Base-by-base conservation (phyloP, 92 coral and sea anemone species). In the Actinostola sp. region DNA sequence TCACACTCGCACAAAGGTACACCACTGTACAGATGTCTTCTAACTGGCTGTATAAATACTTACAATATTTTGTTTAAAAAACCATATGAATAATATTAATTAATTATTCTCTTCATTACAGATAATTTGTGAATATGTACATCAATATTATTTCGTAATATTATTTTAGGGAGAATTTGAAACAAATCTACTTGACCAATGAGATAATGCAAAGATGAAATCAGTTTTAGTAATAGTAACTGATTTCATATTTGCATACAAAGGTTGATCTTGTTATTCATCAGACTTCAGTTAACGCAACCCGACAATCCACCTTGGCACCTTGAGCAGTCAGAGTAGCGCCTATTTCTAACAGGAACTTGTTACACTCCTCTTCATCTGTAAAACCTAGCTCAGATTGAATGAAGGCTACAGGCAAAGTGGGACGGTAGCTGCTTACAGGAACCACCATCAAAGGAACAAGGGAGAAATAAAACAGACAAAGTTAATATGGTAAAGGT, bases 341-440 rank as follows among this genome's bases (percentile, higher is more conserved):
- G 16, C 89, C 89, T 66, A 88, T 86, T 58, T 87, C 99, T 77
- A 83, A 68, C 39, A 95, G 86, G 86, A 95, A 95, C 89, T 88
- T 92, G 72, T 76, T 91, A 78, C 99, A 95, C 81, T 92, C 88
- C 52, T 60, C 88, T 48, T 84, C 91, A 59, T 93, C 97, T 77
- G 86, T 79, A 88, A 95, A 95, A 84, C 97, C 99, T 95, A 95
- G 93, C 84, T 95, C 99, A 64, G 97, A 95, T 78, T 95, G 90
- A 80, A 95, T 87, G 93, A 95, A 91, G 89, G 99, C 89, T 79
- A 89, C 92, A 31, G 97, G 91, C 84, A 95, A 83, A 76, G 90
- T 56, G 80, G 99, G 99, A 77, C 99, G 99, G 82, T 95, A 95
- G 72, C 99, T 95, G 87, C 67, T 63, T 63, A 76, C 61, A 74